Percentiles rank a stretch among this genome's conserved stretches.
Evolutionary conservation across 2,113 vertebrate genomes (phyloP).

Genomic region (Macquaria ambigua): DNA sequence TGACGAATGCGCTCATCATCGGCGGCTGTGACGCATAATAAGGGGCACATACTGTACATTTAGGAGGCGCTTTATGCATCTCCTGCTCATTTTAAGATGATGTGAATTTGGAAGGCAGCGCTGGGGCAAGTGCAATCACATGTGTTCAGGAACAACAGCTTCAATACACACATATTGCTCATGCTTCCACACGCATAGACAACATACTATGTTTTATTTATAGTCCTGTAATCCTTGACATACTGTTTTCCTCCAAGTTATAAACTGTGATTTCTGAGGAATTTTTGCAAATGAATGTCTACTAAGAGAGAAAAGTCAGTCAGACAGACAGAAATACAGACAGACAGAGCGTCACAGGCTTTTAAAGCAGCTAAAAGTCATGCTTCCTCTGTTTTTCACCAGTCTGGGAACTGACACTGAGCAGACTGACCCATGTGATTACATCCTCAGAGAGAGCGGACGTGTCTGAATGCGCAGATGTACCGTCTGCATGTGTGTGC

Average conservation of each 20-base stretch:
- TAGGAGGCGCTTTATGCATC: conserved; percentile 63
- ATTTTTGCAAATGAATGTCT: conserved; percentile 78
- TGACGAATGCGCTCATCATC: conserved; percentile 87
- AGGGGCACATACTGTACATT: conserved; percentile 72
- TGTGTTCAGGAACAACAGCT: conserved; percentile 61
- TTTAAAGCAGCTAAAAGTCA: conserved; percentile 73
- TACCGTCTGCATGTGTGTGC: conserved; percentile 16
- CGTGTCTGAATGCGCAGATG: conserved; percentile 19
- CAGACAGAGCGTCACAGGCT: conserved; percentile 38
- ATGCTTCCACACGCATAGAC: background rate
- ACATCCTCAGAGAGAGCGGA: conserved; percentile 45
- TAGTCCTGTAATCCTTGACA: background rate
- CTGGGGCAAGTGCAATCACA: conserved; percentile 82
- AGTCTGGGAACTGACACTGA: conserved; percentile 75
- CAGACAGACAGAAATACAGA: conserved; percentile 3
- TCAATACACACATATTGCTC: conserved; percentile 26
- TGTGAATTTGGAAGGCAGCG: conserved; percentile 72
- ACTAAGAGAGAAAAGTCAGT: conserved; percentile 58
- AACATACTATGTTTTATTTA: conserved; percentile 2
- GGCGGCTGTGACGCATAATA: conserved; percentile 84
- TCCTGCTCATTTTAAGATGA: conserved; percentile 69
- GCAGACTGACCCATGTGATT: conserved; percentile 81
- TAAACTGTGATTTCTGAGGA: conserved; percentile 76
- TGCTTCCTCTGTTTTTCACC: conserved; percentile 77
- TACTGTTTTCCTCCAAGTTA: background rate